Evolutionary conservation across 2,113 vertebrate species (phyloP), one percentile per base, ranked within the genome.

Genomic region (Micronycteris hirsuta): DNA sequence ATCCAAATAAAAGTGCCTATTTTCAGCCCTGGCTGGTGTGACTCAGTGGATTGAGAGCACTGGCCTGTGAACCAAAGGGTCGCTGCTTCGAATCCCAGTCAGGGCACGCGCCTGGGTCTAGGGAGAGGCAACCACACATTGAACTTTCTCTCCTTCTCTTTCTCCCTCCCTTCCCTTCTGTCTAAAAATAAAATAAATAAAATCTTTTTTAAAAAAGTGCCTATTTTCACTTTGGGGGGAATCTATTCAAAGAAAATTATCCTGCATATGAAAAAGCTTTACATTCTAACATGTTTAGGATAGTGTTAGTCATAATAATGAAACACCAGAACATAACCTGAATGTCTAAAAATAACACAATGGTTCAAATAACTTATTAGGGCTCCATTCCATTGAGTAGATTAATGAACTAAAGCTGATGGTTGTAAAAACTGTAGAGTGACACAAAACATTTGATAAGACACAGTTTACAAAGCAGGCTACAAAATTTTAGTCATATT

Each of bases 161-260:
- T 56, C 22, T 58, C 22, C 56, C 22, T 24, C 22, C 56, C 56
- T 24, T 58, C 3, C 56, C 20, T 7, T 56, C 54, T 58, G 56
- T 58, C 56, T 58, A 58, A 58, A 58, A 58, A 58, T 58, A 58
- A 56, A 58, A 58, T 58, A 58, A 58, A 58, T 58, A 58, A 58
- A 24, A 58, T 24, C 9, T 58, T 22, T 56, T 58, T 9, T n/a
- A n/a, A 58, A 33, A 81, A 74, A 92, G 65, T 28, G 4, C 3
- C n/a, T 33, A 31, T 67, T 82, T 86, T 68, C 38, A 76, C 7
- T 78, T 67, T 38, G 45, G 33, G 43, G 38, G 33, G 43, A 84
- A 70, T 71, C 28, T 58, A 89, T 45, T n/a, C 3, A 58, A 78
- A 94, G 78, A 92, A 96, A 93, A 89, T n/a, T 78, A 63, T 28